A percentile compares a stretch with the other conserved stretches of the same genome.
These are phyloP conservation scores for Orchesella flavescens DNA, from an alignment of 2,888 invertebrate species.

Conservation along the genomic window DNA sequence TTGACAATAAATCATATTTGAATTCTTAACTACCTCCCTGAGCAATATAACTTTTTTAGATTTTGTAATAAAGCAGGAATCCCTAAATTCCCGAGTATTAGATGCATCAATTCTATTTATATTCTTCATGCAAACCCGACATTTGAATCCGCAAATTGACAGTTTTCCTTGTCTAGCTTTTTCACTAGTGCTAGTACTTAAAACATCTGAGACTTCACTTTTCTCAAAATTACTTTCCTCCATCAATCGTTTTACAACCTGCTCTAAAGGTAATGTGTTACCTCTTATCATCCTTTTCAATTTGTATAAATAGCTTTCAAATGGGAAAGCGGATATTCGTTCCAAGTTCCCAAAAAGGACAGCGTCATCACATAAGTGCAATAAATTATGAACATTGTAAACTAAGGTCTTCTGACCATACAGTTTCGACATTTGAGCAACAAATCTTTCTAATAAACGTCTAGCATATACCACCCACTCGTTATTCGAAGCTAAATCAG, in stretches of 20 bases:
- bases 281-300: slow-evolving; percentile 10
- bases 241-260: neutral
- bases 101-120: no score
- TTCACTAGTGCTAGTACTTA: no score
- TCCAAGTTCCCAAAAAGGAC: slow-evolving; percentile 23
- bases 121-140: no score
- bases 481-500: neutral
- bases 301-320: slow-evolving; percentile 32
- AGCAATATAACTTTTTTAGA: no score
- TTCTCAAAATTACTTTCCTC: no score
- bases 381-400: slow-evolving; percentile 14
- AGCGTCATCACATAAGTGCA: slow-evolving; percentile 23
- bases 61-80: no score
- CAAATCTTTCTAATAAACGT: neutral
- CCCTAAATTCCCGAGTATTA: no score
- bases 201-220: no score
- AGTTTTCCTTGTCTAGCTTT: no score
- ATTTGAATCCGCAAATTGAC: no score
- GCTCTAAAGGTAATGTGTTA: neutral
- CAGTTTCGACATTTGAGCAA: neutral
- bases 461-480: neutral
- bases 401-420: neutral
- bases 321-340: slow-evolving; percentile 19
- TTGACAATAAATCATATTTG: no score
- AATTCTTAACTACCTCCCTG: no score